Evolutionary conservation across 2,888 invertebrate species (phyloP).

Genomic region (Ochropacha duplaris): DNA sequence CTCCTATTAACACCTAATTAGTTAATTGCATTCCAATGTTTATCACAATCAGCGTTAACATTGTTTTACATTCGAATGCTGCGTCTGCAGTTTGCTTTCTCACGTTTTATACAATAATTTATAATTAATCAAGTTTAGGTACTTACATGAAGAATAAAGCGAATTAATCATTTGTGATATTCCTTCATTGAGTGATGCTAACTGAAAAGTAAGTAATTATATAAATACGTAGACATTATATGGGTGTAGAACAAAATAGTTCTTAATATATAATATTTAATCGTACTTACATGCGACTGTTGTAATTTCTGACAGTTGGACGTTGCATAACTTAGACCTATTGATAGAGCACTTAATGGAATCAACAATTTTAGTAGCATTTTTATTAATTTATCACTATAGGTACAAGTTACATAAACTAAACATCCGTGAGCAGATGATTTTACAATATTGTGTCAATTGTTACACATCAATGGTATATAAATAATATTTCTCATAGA

Average conservation of each 20-base stretch:
- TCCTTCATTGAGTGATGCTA: conserved; percentile 65
- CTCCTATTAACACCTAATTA: conserved; percentile 8
- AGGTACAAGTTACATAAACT: background rate
- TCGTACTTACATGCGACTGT: conserved; percentile 59
- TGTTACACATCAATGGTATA: background rate
- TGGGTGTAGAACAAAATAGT: background rate
- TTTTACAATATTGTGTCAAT: background rate
- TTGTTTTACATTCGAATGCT: conserved; percentile 4
- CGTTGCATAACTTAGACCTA: conserved; percentile 52
- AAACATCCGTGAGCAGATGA: background rate
- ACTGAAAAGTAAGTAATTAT: conserved; percentile 37
- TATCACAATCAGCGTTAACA: background rate
- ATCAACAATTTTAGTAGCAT: conserved; percentile 47
- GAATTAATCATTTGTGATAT: conserved; percentile 74
- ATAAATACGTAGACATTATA: too few species aligned
- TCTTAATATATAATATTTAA: too few species aligned
- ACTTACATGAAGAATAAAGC: conserved; percentile 73
- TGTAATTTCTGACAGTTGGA: conserved; percentile 48
- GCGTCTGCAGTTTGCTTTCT: background rate
- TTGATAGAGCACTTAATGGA: conserved; percentile 42
- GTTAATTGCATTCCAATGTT: conserved; percentile 16
- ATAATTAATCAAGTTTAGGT: background rate
- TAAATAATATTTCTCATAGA: conserved; percentile 12
- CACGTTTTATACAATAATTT: background rate
- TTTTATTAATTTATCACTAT: conserved; percentile 16